phyloP scores from a whole-genome alignment of 2,888 invertebrate species.

The Latrodectus elegans region DNA sequence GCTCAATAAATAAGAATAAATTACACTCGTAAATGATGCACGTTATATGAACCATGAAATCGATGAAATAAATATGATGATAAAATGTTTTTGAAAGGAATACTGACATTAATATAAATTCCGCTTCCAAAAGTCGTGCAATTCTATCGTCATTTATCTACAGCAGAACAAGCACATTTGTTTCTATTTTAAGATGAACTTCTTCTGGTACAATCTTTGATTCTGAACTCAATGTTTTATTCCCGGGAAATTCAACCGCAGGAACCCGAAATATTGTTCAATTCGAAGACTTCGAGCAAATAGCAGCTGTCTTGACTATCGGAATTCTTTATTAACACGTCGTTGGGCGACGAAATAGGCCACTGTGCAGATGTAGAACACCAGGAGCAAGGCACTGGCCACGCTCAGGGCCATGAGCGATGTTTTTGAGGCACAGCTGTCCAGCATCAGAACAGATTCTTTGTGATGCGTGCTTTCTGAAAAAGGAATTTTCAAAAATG shows the following conservation, averaged over 20 bases:
- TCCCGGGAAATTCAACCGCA: not conserved
- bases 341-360: slow-evolving; percentile 86
- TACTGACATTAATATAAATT: not conserved
- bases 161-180: not conserved
- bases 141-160: not conserved
- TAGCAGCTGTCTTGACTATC: slow-evolving; percentile 19
- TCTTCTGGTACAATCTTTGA: not conserved
- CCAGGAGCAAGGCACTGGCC: slow-evolving; percentile 90
- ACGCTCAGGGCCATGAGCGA: slow-evolving; percentile 93
- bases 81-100: not conserved
- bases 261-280: not conserved
- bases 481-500: slow-evolving; percentile 14
- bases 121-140: too few species aligned
- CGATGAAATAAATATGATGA: slow-evolving; percentile 2
- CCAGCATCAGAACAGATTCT: slow-evolving; percentile 64
- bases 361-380: slow-evolving; percentile 91
- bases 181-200: not conserved
- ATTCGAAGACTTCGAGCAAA: not conserved
- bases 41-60: not conserved
- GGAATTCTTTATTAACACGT: slow-evolving; percentile 67
- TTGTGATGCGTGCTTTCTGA: slow-evolving; percentile 58
- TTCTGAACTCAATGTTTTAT: not conserved
- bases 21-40: too few species aligned
- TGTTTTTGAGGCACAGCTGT: slow-evolving; percentile 87
- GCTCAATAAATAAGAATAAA: too few species aligned